Percentiles rank a stretch among this genome's conserved stretches.
These are phyloP conservation scores for Phlogophora meticulosa DNA, from an alignment of 2,888 invertebrate species.

Conservation along the genomic window DNA sequence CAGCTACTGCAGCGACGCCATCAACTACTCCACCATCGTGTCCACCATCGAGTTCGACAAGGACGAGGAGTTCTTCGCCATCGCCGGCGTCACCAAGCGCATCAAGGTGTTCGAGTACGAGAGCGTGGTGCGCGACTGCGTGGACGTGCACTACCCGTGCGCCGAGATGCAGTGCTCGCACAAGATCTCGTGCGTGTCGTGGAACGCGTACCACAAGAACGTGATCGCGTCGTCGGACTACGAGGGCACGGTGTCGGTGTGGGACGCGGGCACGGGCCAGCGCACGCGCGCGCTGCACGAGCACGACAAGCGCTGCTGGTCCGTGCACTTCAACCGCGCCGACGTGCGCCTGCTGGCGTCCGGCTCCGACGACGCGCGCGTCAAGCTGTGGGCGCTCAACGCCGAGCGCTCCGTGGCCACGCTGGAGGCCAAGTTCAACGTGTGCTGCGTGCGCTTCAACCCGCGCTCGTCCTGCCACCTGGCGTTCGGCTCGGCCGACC, in stretches of 20 bases:
- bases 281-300: slow-evolving; percentile 94
- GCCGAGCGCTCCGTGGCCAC: slow-evolving; percentile 95
- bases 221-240: slow-evolving; percentile 98
- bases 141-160: slow-evolving; percentile 98
- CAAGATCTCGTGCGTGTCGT: slow-evolving; percentile 98
- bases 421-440: slow-evolving; percentile 98
- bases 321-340: slow-evolving; percentile 98
- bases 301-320: slow-evolving; percentile 99
- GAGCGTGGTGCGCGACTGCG: slow-evolving; percentile 95
- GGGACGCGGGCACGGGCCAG: slow-evolving; percentile 96
- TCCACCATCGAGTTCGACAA: slow-evolving; percentile 99
- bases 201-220: slow-evolving; percentile 97
- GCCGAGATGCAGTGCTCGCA: slow-evolving; percentile 97
- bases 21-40: slow-evolving; percentile 96
- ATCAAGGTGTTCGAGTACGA: slow-evolving; percentile 98
- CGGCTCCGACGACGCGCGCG: slow-evolving; percentile 97
- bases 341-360: slow-evolving; percentile 97
- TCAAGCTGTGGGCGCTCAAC: slow-evolving; percentile 98
- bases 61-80: slow-evolving; percentile 98
- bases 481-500: slow-evolving; percentile 99
- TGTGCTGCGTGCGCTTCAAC: slow-evolving; percentile 96
- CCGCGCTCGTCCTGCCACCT: slow-evolving; percentile 95
- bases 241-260: slow-evolving; percentile 97
- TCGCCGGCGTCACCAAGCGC: slow-evolving; percentile 98
- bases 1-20: slow-evolving; percentile 97